These are phyloP conservation scores for Malthinus flaveolus DNA, from an alignment of 2,888 invertebrate species.

Conservation along the genomic window DNA sequence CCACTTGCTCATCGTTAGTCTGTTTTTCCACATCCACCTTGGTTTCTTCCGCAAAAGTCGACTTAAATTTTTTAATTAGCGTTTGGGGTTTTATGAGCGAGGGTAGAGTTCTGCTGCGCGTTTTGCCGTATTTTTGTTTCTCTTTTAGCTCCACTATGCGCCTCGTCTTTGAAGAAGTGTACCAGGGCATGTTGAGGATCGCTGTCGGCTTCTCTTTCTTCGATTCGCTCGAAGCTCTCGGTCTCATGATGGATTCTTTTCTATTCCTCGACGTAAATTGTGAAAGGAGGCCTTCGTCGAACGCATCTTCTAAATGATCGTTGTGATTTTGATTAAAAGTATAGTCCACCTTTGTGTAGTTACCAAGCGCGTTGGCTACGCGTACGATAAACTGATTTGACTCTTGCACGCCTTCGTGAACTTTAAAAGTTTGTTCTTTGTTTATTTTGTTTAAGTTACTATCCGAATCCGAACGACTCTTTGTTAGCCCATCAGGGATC, in stretches of 20 bases:
- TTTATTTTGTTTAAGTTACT: slow-evolving; percentile 79
- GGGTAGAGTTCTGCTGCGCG: neutral
- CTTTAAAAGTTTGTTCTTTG: slow-evolving; percentile 71
- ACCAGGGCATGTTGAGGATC: neutral
- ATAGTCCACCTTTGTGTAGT: slow-evolving; percentile 49
- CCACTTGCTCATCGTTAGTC: neutral
- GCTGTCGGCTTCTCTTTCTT: slow-evolving; percentile 2
- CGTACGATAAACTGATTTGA: slow-evolving; percentile 76
- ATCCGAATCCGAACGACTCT: slow-evolving; percentile 71
- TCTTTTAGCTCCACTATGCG: neutral
- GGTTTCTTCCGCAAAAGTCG: neutral
- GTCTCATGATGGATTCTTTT: neutral
- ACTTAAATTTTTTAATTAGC: neutral
- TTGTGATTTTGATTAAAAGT: no score
- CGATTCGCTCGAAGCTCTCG: neutral
- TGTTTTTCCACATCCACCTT: neutral
- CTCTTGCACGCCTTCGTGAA: slow-evolving; percentile 70
- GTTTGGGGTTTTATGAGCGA: neutral
- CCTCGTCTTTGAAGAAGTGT: neutral
- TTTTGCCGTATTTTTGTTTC: neutral
- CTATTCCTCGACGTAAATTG: neutral
- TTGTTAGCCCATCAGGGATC: neutral
- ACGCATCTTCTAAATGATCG: neutral
- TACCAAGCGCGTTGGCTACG: slow-evolving; percentile 77
- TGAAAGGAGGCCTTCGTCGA: neutral